These are phyloP conservation scores for Corythornis cristatus DNA, from an alignment of 2,113 vertebrate genomes.

Conservation along the genomic window DNA sequence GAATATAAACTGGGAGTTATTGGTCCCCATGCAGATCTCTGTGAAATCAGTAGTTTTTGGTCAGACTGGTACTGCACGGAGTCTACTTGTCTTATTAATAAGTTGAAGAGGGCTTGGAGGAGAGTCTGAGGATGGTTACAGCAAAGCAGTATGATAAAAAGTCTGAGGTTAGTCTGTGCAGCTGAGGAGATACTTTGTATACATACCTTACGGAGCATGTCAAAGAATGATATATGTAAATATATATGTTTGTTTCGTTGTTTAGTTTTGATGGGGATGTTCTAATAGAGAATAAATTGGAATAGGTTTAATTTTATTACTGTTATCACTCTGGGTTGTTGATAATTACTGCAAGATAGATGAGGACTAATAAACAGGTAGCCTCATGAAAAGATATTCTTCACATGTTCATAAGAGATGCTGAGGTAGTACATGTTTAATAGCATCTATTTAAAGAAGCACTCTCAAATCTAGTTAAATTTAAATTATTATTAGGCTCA, in stretches of 20 bases:
- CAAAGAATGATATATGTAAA: not conserved
- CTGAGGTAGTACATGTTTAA: not conserved
- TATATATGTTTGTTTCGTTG: not conserved
- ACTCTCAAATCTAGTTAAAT: not conserved
- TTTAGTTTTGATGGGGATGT: not conserved
- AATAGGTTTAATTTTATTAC: not conserved
- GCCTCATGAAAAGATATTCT: not conserved
- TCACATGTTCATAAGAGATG: accelerated
- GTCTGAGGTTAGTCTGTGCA: not conserved
- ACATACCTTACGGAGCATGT: not conserved
- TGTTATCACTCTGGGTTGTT: not conserved
- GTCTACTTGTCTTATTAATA: not conserved
- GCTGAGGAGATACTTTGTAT: accelerated
- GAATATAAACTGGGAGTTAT: not conserved
- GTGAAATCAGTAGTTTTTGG: accelerated
- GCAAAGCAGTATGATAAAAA: not conserved
- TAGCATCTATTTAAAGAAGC: not conserved
- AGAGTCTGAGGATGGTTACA: not conserved
- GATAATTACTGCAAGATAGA: not conserved
- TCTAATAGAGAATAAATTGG: not conserved
- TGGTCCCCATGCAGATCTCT: not conserved
- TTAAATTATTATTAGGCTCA: not conserved
- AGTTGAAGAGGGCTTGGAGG: not conserved
- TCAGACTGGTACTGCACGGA: not conserved
- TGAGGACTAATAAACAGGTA: not conserved